Conservation (phyloP, 2,113 vertebrate genomes). For the Scomber japonicus region DNA sequence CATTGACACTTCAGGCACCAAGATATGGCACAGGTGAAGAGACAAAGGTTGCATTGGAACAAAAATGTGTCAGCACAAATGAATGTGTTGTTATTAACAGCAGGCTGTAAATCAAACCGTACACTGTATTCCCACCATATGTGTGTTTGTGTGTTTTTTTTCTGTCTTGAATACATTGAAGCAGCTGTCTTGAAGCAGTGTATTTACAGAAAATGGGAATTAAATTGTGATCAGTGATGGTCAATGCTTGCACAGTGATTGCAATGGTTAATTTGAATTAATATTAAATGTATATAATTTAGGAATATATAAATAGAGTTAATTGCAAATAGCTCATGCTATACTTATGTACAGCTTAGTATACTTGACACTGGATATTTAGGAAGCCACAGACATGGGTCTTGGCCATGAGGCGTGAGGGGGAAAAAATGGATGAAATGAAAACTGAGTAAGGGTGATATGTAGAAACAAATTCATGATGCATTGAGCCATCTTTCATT, state of each 20-base stretch:
- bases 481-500: slow-evolving; percentile 70
- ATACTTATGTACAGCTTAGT: not conserved
- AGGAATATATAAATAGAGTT: not conserved
- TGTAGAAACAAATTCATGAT: slow-evolving; percentile 66
- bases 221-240: not conserved
- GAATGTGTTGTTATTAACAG: slow-evolving; percentile 64
- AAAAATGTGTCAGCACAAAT: slow-evolving; percentile 75
- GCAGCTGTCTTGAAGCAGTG: not conserved
- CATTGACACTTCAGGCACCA: slow-evolving; percentile 71
- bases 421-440: slow-evolving; percentile 20
- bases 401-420: slow-evolving; percentile 27
- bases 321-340: not conserved
- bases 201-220: slow-evolving; percentile 18
- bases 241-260: not conserved
- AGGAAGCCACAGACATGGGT: slow-evolving; percentile 27
- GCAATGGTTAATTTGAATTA: not conserved
- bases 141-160: slow-evolving; percentile 28
- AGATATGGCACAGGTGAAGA: slow-evolving; percentile 62
- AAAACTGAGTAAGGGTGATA: slow-evolving; percentile 59
- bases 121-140: slow-evolving; percentile 34
- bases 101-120: slow-evolving; percentile 56
- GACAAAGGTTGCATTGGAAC: slow-evolving; percentile 57
- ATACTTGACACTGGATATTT: slow-evolving; percentile 34
- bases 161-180: slow-evolving; percentile 3
- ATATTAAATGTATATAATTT: not conserved